These are phyloP conservation scores for Euura saliciscinereae DNA, from an alignment of 1,140 invertebrate species.

Conservation along the genomic window DNA sequence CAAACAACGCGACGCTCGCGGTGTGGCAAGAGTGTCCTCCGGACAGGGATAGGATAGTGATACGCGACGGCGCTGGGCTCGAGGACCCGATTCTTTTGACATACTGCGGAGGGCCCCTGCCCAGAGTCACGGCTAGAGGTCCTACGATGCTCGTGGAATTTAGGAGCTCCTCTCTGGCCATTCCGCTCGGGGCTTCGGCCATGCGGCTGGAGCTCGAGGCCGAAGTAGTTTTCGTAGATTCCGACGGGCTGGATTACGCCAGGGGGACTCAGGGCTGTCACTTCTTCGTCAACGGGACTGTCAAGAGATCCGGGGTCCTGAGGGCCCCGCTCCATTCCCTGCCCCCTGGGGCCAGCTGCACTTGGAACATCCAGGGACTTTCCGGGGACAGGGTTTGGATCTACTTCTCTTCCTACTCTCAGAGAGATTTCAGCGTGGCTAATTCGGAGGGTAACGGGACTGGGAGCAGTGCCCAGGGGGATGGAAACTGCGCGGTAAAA, in stretches of 20 bases:
- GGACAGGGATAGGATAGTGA: slow-evolving; percentile 80
- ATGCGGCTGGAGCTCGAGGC: slow-evolving; percentile 82
- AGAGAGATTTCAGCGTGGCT: slow-evolving; percentile 65
- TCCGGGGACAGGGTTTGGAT: slow-evolving; percentile 83
- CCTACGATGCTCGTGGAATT: slow-evolving; percentile 87
- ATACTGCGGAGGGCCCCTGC: slow-evolving; percentile 86
- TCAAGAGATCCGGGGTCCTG: slow-evolving; percentile 65
- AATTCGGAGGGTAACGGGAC: slow-evolving; percentile 40
- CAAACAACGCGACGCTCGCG: slow-evolving; percentile 70
- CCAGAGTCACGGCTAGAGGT: slow-evolving; percentile 70
- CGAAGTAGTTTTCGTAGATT: slow-evolving; percentile 86
- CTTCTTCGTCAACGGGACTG: slow-evolving; percentile 59
- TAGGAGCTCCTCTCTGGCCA: slow-evolving; percentile 77
- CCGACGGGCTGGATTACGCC: slow-evolving; percentile 75
- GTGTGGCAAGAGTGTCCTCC: slow-evolving; percentile 85
- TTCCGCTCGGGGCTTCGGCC: slow-evolving; percentile 71
- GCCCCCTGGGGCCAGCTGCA: slow-evolving; percentile 84
- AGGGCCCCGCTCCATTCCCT: slow-evolving; percentile 82
- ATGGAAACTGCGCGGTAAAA: slow-evolving; percentile 43
- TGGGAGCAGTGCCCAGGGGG: slow-evolving; percentile 27
- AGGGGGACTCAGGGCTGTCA: slow-evolving; percentile 61
- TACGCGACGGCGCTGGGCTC: slow-evolving; percentile 82
- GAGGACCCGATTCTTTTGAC: slow-evolving; percentile 83
- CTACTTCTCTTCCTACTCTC: slow-evolving; percentile 83
- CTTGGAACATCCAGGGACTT: slow-evolving; percentile 81